Evolutionary conservation across 2,113 vertebrate species (phyloP), one percentile per base, ranked within the genome.

Genomic region (Polypterus senegalus): DNA sequence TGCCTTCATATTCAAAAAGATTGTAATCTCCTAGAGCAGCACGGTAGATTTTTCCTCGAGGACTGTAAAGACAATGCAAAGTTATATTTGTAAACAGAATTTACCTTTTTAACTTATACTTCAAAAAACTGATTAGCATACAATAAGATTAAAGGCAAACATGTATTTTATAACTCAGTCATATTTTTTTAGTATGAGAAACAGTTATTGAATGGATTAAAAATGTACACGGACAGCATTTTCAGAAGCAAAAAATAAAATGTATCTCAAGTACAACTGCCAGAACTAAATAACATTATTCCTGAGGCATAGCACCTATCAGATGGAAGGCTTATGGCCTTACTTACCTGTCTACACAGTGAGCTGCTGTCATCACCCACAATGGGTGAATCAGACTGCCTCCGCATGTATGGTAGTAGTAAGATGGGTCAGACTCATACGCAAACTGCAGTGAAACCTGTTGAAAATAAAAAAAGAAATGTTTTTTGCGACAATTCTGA

Each of bases 301-400:
- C 48, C 68, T 66, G 69, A 68, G 70, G 71, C 52, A 75, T 69
- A 59, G 61, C 59, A 47, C 27, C n/a, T 71, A 67, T 61, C 3
- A 5, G 2, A 2, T 7, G 48, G 67, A 72, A 45, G 63, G 51
- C 49, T 55, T 10, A 49, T 59, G 43, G 6, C 4, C 73, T 70
- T 27, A 27, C 27, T 27, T 65, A 83, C 81, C 51, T 6, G 9
- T 73, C 65, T 62, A 84, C 70, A 48, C 83, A 86, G 69, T 83
- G 83, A 44, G 83, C 83, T 52, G 81, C 78, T 7, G 84, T 83
- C 80, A 84, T 63, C 59, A 84, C 53, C 65, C 70, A 59, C 0
- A 10, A 66, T 54, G 0, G 0, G n/a, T 47, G 63, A 51, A 73
- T 56, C 3, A 84, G 3, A 0, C 68, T 65, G 54, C 79, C 78